Conservation (phyloP, 2,888 invertebrate genomes). For the Spisula subtruncata region DNA sequence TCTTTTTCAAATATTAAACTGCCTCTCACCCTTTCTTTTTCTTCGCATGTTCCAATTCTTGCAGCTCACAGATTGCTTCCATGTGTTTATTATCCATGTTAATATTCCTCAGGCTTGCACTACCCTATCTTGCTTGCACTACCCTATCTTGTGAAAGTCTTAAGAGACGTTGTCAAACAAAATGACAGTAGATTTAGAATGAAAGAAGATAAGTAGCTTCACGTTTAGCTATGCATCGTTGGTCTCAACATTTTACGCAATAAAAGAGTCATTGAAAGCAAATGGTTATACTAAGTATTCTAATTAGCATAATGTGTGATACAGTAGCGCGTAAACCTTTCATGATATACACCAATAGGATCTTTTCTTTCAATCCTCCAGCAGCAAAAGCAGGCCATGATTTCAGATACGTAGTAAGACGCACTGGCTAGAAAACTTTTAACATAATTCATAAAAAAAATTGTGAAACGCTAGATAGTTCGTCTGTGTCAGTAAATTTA, state of each 20-base stretch:
- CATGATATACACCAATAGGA: neutral
- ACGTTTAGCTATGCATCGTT: neutral
- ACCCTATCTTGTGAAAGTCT: neutral
- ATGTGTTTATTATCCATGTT: neutral
- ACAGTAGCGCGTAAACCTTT: too few species aligned
- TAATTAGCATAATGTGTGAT: conserved; percentile 9
- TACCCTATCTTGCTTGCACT: neutral
- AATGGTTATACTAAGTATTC: neutral
- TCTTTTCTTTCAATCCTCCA: too few species aligned
- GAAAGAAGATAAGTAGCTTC: neutral
- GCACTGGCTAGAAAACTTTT: too few species aligned
- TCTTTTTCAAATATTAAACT: neutral
- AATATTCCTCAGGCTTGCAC: neutral
- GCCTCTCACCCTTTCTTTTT: conserved; percentile 19
- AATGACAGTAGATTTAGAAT: too few species aligned
- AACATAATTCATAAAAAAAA: too few species aligned
- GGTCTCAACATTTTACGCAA: neutral
- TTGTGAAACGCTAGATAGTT: too few species aligned
- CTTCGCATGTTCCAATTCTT: neutral
- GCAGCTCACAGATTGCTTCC: neutral
- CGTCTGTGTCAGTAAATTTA: too few species aligned
- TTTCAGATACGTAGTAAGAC: too few species aligned
- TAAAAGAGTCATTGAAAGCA: neutral
- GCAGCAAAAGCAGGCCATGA: too few species aligned
- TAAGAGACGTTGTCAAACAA: too few species aligned